A percentile compares a stretch with the other conserved stretches of the same genome.
Conservation (phyloP, 2,113 vertebrate species). For the Indri indri region DNA sequence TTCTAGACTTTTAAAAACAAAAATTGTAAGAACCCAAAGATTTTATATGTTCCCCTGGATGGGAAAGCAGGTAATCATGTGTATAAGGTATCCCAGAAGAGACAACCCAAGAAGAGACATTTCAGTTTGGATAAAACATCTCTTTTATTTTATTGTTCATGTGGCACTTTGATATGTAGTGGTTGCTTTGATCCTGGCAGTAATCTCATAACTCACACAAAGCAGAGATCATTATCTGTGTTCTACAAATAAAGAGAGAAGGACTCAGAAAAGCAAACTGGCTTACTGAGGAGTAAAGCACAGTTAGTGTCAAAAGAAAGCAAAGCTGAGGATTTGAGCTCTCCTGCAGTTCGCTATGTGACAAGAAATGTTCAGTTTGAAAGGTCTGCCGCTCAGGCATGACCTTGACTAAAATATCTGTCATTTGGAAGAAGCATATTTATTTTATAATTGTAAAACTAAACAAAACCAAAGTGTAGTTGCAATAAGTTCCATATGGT, state of each 20-base stretch:
- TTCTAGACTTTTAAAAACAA: not conserved
- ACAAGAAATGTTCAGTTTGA: not conserved
- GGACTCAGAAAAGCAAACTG: not conserved
- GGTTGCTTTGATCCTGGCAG: not conserved
- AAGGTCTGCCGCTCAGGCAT: not conserved
- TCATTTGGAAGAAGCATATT: not conserved
- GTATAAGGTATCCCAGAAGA: not conserved
- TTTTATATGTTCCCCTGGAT: not conserved
- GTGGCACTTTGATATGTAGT: not conserved
- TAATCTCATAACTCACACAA: not conserved
- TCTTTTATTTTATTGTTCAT: not conserved
- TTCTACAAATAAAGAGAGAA: not conserved
- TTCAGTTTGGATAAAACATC: not conserved
- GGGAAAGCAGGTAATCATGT: not conserved
- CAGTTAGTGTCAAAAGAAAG: not conserved
- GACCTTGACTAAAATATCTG: not conserved
- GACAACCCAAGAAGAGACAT: not conserved
- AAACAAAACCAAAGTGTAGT: not conserved
- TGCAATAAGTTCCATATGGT: not conserved
- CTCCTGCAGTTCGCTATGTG: not conserved
- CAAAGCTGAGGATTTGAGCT: not conserved
- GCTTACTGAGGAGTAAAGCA: not conserved
- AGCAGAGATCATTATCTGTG: not conserved
- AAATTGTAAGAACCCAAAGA: not conserved
- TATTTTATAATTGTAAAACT: not conserved